Base-by-base conservation (phyloP, 1,140 invertebrate species). In the Onthophagus taurus region DNA sequence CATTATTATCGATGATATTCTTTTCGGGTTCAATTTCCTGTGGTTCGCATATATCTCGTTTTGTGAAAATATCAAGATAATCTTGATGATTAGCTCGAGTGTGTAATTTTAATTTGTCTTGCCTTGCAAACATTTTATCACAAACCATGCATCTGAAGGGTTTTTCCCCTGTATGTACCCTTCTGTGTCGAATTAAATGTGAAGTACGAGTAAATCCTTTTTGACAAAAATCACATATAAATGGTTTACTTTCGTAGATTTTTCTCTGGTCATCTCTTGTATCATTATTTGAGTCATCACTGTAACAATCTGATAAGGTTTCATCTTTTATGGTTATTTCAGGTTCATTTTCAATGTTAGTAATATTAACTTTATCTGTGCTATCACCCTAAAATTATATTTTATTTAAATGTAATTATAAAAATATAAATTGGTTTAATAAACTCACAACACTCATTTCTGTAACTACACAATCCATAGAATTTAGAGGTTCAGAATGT, bases 181-280 rank as follows among this genome's bases (percentile, higher is more conserved):
- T 68, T 42, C 83, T 67, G 58, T 89, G 85, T 38, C 84, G 71
- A 20, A 82, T 76, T 2, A 87, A 65, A 55, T 87, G 85, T 38
- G 81, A 81, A n/a, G 76, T 78, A 43, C 72, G 54, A 1, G 72
- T 9, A 35, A 48, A 59, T 55, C 57, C 57, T 30, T 54, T 52
- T 6, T 54, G 49, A 44, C 59, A 61, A 16, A 59, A 39, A 41
- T 52, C 47, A 30, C 59, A 61, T 39, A 58, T 59, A 35, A 56
- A 59, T 45, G 45, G 45, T 58, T 61, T 44, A 49, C 49, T 34
- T 49, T 51, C 23, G 24, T 41, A 24, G 5, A 11, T 41, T 21
- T 24, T 33, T 4, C n/a, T 42, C 12, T 47, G 37, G 14, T 43
- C 18, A 31, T 21, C n/a, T 43, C 31, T 20, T 17, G 26, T 43